A percentile compares a stretch with the other conserved stretches of the same genome.
phyloP scores from a whole-genome alignment of 2,113 vertebrate genomes.

The Azemiops feae region DNA sequence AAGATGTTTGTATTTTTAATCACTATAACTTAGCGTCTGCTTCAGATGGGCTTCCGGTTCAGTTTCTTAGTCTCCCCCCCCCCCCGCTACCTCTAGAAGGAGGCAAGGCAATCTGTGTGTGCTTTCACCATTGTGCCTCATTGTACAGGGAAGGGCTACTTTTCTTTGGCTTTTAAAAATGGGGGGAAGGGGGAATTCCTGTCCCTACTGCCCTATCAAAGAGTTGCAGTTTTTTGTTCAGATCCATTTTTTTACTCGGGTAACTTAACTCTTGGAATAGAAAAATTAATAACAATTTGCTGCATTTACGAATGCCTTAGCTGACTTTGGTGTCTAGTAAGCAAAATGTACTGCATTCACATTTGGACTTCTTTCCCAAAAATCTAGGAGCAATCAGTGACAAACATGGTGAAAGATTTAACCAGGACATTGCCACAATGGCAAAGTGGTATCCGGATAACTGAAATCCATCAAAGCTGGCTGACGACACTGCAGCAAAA shows the following conservation, averaged over 20 bases:
- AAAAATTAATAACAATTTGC: not conserved
- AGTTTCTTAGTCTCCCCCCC: not conserved
- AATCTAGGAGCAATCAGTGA: not conserved
- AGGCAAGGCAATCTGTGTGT: conserved; percentile 20
- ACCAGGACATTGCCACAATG: not conserved
- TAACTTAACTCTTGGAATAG: not conserved
- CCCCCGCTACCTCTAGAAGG: conserved; percentile 18
- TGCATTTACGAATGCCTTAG: not conserved
- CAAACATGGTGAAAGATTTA: not conserved
- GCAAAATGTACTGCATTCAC: not conserved
- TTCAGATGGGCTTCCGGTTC: conserved; percentile 21
- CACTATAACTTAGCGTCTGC: conserved; percentile 33
- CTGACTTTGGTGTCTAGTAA: not conserved
- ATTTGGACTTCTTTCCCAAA: not conserved
- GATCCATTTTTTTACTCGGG: not conserved
- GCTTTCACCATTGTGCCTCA: conserved; percentile 32
- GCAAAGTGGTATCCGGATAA: not conserved
- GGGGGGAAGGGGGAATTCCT: fast-evolving
- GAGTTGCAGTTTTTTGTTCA: not conserved
- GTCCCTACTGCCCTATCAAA: not conserved
- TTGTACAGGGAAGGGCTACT: conserved; percentile 32
- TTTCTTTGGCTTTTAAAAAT: conserved; percentile 27
- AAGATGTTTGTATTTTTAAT: conserved; percentile 51
- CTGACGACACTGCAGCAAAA: not conserved
- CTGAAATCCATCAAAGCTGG: not conserved